phyloP scores from a whole-genome alignment of 2,888 invertebrate species.

The Sicus ferrugineus region DNA sequence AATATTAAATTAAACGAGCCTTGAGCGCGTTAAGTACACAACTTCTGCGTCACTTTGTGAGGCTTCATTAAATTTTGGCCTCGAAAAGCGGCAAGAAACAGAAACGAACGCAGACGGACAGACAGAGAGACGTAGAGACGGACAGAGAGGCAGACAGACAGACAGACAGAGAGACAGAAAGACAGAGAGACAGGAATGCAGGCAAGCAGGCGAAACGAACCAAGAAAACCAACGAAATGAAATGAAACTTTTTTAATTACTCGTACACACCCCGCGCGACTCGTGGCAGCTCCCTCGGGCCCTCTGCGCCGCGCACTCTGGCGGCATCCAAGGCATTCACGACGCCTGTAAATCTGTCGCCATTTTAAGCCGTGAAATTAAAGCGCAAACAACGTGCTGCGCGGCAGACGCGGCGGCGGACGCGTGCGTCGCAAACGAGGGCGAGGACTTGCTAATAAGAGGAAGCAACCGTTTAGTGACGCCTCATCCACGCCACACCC shows the following conservation, averaged over 20 bases:
- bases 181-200: constrained; percentile 44
- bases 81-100: constrained; percentile 50
- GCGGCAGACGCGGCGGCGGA: neutral
- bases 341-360: constrained; percentile 59
- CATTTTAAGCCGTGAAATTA: constrained; percentile 48
- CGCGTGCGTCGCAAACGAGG: neutral
- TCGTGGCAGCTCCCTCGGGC: no score
- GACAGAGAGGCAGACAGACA: no score
- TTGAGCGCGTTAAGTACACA: constrained; percentile 41
- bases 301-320: no score
- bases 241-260: constrained; percentile 64
- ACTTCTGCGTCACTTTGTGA: neutral
- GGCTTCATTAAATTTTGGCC: constrained; percentile 24
- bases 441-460: constrained; percentile 58
- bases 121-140: no score
- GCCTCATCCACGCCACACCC: neutral
- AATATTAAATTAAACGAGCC: constrained; percentile 62
- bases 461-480: constrained; percentile 40
- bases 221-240: constrained; percentile 62
- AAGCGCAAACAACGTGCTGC: constrained; percentile 44
- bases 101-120: constrained; percentile 36
- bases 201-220: constrained; percentile 58
- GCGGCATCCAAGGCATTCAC: constrained; percentile 31
- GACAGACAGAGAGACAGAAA: neutral
- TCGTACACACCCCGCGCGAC: no score